Conservation (phyloP, 2,113 vertebrate genomes). For the Orycteropus afer region DNA sequence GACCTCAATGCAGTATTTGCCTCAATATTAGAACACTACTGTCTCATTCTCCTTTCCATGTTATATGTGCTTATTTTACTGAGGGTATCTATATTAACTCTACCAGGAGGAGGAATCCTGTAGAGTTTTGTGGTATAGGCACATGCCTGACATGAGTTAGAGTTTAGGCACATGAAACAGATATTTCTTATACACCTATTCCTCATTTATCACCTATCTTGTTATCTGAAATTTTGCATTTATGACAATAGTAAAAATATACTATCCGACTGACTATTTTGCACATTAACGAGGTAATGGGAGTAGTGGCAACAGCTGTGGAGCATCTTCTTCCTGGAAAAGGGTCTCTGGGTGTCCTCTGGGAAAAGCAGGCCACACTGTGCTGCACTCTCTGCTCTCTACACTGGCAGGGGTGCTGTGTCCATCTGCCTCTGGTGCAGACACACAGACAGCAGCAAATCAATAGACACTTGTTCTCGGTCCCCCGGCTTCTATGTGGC, state of each 20-base stretch:
- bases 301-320: too few relatives aligned
- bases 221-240: neutral
- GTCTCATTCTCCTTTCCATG: neutral
- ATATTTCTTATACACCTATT: neutral
- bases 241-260: neutral
- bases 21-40: neutral
- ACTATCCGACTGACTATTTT: neutral
- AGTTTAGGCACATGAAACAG: conserved; percentile 1
- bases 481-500: too few relatives aligned
- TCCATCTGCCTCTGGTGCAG: too few relatives aligned
- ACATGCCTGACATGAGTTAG: neutral
- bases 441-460: too few relatives aligned
- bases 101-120: neutral
- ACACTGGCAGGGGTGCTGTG: too few relatives aligned
- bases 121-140: neutral
- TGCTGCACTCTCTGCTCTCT: too few relatives aligned
- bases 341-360: too few relatives aligned
- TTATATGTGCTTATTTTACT: conserved; percentile 34
- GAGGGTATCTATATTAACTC: neutral
- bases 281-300: neutral
- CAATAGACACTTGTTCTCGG: too few relatives aligned
- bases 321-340: too few relatives aligned
- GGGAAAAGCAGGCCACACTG: too few relatives aligned
- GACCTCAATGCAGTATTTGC: neutral
- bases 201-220: neutral